Conservation (phyloP, 2,797 vertebrate genomes). For the Rhinichthys osculus region DNA sequence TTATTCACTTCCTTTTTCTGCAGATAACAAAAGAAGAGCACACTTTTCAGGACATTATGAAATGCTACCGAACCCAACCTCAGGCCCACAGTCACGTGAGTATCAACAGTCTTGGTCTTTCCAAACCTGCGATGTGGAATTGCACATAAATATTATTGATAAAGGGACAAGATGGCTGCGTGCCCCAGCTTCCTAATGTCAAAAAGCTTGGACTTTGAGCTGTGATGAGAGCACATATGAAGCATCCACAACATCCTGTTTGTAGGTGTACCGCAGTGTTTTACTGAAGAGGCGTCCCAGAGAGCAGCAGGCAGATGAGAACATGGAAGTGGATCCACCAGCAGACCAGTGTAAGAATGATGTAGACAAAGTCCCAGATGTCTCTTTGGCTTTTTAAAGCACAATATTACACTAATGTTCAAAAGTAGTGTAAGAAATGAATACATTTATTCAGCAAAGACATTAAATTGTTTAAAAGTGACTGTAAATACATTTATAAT, state of each 20-base stretch:
- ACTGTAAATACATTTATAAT: no score
- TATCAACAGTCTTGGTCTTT: conserved; percentile 22
- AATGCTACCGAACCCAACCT: conserved; percentile 96
- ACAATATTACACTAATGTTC: not conserved
- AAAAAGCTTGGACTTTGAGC: not conserved
- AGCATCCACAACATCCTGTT: not conserved
- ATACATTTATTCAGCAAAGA: not conserved
- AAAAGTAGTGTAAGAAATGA: not conserved
- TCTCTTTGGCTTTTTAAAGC: not conserved
- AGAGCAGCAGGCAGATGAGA: conserved; percentile 72
- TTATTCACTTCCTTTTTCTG: not conserved
- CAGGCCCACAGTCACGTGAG: conserved; percentile 96
- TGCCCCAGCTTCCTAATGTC: not conserved
- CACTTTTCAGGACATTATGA: conserved; percentile 98
- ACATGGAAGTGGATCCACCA: conserved; percentile 80
- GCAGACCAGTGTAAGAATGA: conserved; percentile 72
- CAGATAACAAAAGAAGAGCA: conserved; percentile 94
- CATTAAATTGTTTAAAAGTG: not conserved
- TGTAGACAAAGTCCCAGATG: not conserved
- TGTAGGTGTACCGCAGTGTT: conserved; percentile 94
- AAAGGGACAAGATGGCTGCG: not conserved
- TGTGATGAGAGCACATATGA: not conserved
- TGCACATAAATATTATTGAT: not conserved
- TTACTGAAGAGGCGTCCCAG: conserved; percentile 78
- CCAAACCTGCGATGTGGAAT: not conserved